Percentiles rank a stretch among this genome's conserved stretches.
Conservation (phyloP, 2,113 vertebrate genomes). For the Crotalus viridis region DNA sequence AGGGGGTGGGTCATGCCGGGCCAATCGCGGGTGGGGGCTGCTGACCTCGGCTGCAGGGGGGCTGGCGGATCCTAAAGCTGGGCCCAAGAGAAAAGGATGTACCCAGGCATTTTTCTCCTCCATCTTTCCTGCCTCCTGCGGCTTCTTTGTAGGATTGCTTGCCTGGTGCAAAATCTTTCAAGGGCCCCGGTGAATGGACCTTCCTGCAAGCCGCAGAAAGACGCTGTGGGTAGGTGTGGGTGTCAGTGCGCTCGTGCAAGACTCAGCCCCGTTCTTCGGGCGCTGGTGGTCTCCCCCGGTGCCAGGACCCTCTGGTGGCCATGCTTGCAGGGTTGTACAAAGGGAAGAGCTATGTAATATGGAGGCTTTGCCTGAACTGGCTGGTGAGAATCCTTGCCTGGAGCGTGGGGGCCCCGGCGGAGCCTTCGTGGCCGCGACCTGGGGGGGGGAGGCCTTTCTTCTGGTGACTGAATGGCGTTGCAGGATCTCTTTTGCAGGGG, state of each 20-base stretch:
- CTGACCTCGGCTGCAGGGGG: not conserved
- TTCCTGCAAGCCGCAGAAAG: not conserved
- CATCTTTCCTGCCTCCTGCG: not conserved
- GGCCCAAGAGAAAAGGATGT: too few relatives aligned
- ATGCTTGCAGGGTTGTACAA: not conserved
- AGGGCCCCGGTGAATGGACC: not conserved
- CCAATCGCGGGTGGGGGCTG: not conserved
- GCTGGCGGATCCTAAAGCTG: not conserved
- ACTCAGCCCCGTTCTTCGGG: not conserved
- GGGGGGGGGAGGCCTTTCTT: not conserved
- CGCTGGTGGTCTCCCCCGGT: not conserved
- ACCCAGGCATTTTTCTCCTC: accelerated
- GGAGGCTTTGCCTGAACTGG: not conserved
- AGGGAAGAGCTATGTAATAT: not conserved
- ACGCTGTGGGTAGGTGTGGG: not conserved
- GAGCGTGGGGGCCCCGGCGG: not conserved
- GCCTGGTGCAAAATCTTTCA: not conserved
- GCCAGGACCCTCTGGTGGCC: not conserved
- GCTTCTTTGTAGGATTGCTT: not conserved
- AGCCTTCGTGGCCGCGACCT: too few relatives aligned
- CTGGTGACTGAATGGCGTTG: not conserved
- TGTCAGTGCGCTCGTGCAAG: not conserved
- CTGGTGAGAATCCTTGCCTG: not conserved
- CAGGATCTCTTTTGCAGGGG: too few relatives aligned
- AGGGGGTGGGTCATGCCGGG: not conserved